Evolutionary conservation across 2,888 invertebrate genomes (phyloP), one percentile per base, ranked within the genome.

Genomic region (Eupeodes luniger): DNA sequence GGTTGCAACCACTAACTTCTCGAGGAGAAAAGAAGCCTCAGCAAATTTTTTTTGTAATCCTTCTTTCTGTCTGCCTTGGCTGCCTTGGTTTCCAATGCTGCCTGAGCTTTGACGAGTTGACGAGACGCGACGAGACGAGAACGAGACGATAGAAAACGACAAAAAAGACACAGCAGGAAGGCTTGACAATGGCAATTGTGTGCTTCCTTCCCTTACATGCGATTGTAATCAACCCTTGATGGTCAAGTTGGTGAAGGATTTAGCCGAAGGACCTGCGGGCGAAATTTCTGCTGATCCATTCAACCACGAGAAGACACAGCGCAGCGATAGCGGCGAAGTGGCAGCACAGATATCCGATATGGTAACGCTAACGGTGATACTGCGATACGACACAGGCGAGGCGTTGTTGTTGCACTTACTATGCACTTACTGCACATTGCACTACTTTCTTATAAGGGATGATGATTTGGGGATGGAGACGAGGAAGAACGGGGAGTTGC

Each of bases 131-230:
- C 9, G 14, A n/a, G 5, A 34, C 59, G 59, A n/a, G 34, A 40
- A 59, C 34, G 57, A 70, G 81, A 47, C 74, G 62, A 16, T 34
- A 59, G 72, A 53, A 61, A 4, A 53, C 40, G 72, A 47, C 27
- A 59, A 40, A 59, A 40, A 27, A 59, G 47, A 72, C 72, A 34
- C 19, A 72, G 27, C 9, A 72, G 34, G 59, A 72, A 72, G 47
- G 47, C 72, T 59, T 59, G 67, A 87, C 80, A 87, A 87, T 87
- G 36, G 76, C 84, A 81, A 84, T 87, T 87, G 87, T 84, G 55
- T 72, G 74, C 62, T 67, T 87, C 74, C 83, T 81, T 85, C 61
- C 69, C 64, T 53, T 72, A 64, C 44, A 75, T 64, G 70, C 62
- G 59, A 66, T 62, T 77, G 76, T 76, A 76, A 67, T 74, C 72